These are phyloP conservation scores for Coluber constrictor DNA, from an alignment of 2,797 vertebrate genomes.

Conservation along the genomic window DNA sequence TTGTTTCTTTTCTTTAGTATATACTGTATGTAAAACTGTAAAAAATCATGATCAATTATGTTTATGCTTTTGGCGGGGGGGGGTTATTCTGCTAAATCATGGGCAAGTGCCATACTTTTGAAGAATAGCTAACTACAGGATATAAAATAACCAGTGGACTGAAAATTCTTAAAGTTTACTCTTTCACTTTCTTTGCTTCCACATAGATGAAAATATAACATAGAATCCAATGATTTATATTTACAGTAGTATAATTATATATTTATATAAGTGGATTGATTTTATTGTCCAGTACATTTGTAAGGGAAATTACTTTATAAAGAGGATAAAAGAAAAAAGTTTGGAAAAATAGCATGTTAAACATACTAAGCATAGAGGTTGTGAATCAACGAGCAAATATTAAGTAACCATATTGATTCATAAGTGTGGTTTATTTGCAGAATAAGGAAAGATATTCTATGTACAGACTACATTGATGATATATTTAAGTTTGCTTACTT, in stretches of 20 bases:
- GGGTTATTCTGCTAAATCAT: background rate
- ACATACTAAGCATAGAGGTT: background rate
- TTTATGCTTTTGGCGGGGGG: too few species aligned
- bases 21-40: background rate
- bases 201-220: background rate
- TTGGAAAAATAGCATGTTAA: background rate
- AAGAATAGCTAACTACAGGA: background rate
- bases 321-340: background rate
- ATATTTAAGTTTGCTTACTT: slow-evolving; percentile 45
- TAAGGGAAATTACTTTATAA: background rate
- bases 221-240: background rate
- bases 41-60: background rate
- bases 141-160: background rate
- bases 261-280: slow-evolving; percentile 9
- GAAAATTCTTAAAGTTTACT: background rate
- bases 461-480: slow-evolving; percentile 27
- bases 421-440: background rate
- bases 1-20: background rate
- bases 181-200: background rate
- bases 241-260: background rate
- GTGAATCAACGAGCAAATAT: background rate
- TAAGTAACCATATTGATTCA: background rate
- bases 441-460: background rate
- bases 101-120: background rate
- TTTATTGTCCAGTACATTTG: background rate